Conservation (phyloP, 2,797 vertebrate genomes). For the Botia almorhae region DNA sequence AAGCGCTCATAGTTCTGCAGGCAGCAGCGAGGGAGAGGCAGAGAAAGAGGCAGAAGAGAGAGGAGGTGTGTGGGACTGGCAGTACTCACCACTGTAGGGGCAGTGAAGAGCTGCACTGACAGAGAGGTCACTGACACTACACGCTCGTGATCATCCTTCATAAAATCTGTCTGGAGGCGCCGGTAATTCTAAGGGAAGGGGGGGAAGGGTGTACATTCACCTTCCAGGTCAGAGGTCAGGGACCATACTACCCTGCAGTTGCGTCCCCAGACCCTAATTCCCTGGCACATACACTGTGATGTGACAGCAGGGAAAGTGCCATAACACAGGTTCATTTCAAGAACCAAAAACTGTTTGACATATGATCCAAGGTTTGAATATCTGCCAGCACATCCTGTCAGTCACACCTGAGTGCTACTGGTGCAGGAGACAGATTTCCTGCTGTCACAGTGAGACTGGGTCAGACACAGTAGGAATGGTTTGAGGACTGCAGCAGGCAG, state of each 20-base stretch:
- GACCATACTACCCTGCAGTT: conserved; percentile 38
- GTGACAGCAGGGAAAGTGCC: neutral
- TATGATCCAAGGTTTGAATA: neutral
- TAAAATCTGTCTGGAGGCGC: conserved; percentile 98
- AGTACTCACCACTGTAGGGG: conserved; percentile 96
- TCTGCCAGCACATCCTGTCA: conserved; percentile 13
- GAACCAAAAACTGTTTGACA: neutral
- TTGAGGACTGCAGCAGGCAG: conserved; percentile 5
- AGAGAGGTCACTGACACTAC: conserved; percentile 96
- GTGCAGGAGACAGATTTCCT: conserved; percentile 14
- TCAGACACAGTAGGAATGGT: neutral
- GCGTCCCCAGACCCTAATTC: conserved; percentile 9
- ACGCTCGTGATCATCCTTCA: conserved; percentile 98
- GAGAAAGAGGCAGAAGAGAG: conserved; percentile 78
- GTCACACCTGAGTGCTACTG: conserved; percentile 11
- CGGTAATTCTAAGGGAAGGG: conserved; percentile 93
- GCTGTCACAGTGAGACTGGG: neutral
- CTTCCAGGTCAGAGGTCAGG: conserved; percentile 76
- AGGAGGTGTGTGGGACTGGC: conserved; percentile 84
- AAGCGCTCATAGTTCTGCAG: conserved; percentile 93
- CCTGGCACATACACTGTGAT: neutral
- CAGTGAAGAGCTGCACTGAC: conserved; percentile 98
- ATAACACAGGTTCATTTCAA: neutral
- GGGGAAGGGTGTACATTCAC: conserved; percentile 79
- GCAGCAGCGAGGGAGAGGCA: conserved; percentile 75